These are phyloP conservation scores for Mellilla xanthometata DNA, from an alignment of 2,888 invertebrate species.

Conservation along the genomic window DNA sequence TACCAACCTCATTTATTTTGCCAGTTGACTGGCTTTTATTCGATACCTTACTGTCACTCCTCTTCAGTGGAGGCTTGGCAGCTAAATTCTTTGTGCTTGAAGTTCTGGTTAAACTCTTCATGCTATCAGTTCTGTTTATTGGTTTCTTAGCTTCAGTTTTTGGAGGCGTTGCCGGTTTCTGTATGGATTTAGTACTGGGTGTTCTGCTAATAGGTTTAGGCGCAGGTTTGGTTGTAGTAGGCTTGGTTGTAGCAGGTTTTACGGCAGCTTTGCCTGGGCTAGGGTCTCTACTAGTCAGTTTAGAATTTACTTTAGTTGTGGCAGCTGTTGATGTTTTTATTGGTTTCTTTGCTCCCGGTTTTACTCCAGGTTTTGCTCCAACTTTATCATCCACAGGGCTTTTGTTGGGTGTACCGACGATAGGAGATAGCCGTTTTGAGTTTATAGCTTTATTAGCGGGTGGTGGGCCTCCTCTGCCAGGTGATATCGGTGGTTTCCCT, in stretches of 20 bases:
- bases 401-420: constrained; percentile 77
- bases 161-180: constrained; percentile 48
- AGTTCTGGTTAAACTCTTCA: constrained; percentile 66
- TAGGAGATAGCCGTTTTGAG: constrained; percentile 74
- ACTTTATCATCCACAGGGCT: constrained; percentile 72
- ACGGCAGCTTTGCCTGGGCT: constrained; percentile 62
- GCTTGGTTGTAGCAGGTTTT: constrained; percentile 44
- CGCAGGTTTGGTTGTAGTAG: constrained; percentile 31
- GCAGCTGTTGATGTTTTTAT: constrained; percentile 64
- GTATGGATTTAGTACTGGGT: constrained; percentile 53
- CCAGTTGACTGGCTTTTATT: constrained; percentile 53
- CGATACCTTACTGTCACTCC: constrained; percentile 58
- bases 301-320: constrained; percentile 70
- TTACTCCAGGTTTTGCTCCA: constrained; percentile 55
- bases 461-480: constrained; percentile 72
- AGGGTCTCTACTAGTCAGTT: constrained; percentile 67
- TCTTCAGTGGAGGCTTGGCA: constrained; percentile 65
- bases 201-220: constrained; percentile 55
- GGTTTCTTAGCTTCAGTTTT: constrained; percentile 66
- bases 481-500: constrained; percentile 76
- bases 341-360: constrained; percentile 56
- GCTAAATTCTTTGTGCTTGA: constrained; percentile 67
- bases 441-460: constrained; percentile 71
- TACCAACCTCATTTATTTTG: constrained; percentile 60
- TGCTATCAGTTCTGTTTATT: constrained; percentile 66